These are phyloP conservation scores for Philereme transversata DNA, from an alignment of 2,888 invertebrate genomes.

Conservation along the genomic window DNA sequence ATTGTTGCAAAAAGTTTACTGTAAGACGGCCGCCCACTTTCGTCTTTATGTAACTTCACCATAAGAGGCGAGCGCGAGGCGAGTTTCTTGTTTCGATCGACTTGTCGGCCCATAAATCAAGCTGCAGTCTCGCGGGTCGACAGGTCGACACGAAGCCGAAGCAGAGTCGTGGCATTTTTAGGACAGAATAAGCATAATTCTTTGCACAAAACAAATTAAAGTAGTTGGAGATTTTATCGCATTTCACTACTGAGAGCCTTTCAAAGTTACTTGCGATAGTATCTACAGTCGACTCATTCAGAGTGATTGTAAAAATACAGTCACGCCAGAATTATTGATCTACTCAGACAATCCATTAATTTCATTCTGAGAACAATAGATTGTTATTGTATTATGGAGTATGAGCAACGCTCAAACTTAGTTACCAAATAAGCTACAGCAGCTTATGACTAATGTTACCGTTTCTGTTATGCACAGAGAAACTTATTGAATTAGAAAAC, in stretches of 20 bases:
- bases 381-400: slow-evolving; percentile 25
- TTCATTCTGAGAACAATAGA: slow-evolving; percentile 37
- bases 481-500: slow-evolving; percentile 6
- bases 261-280: slow-evolving; percentile 40
- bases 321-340: slow-evolving; percentile 36
- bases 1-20: slow-evolving; percentile 56
- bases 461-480: neutral
- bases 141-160: slow-evolving; percentile 29
- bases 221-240: slow-evolving; percentile 46
- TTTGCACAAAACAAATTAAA: slow-evolving; percentile 44
- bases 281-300: slow-evolving; percentile 46
- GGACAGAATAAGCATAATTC: slow-evolving; percentile 50
- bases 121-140: slow-evolving; percentile 38
- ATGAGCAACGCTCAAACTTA: slow-evolving; percentile 14
- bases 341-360: slow-evolving; percentile 17
- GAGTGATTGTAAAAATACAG: slow-evolving; percentile 36
- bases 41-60: slow-evolving; percentile 60
- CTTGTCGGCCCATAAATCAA: slow-evolving; percentile 53
- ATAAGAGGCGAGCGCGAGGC: slow-evolving; percentile 56
- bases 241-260: slow-evolving; percentile 42
- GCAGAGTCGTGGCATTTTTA: slow-evolving; percentile 46
- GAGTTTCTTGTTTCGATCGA: slow-evolving; percentile 52
- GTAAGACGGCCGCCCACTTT: slow-evolving; percentile 56
- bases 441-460: slow-evolving; percentile 6
- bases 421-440: slow-evolving; percentile 11